A percentile compares a stretch with the other conserved stretches of the same genome.
Conservation (phyloP, 2,113 vertebrate species). For the Anguilla rostrata region DNA sequence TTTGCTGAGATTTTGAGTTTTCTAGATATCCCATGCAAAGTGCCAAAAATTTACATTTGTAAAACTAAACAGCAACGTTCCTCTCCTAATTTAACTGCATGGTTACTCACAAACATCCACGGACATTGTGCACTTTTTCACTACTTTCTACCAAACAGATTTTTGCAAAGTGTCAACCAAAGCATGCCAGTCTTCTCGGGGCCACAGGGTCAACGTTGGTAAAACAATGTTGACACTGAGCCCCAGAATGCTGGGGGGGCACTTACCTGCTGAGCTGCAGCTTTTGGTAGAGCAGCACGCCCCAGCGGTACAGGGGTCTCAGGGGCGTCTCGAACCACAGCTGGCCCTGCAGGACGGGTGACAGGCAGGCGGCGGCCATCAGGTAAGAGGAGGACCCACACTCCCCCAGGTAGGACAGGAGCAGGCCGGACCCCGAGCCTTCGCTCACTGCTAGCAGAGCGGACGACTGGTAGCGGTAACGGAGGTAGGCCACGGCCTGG, state of each 20-base stretch:
- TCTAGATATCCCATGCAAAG: no score
- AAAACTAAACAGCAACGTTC: no score
- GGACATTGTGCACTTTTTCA: no score
- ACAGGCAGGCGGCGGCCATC: slow-evolving; percentile 79
- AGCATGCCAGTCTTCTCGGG: no score
- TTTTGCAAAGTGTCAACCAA: no score
- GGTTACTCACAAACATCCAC: no score
- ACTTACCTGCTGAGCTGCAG: slow-evolving; percentile 78
- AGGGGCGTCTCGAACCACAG: slow-evolving; percentile 78
- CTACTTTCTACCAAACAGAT: no score
- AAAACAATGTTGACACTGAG: no score
- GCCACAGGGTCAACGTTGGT: no score
- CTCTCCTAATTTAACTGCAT: no score
- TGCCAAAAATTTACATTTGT: no score
- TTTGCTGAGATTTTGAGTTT: no score
- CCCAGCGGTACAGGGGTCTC: slow-evolving; percentile 73
- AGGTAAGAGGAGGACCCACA: slow-evolving; percentile 80
- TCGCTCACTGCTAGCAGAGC: slow-evolving; percentile 78
- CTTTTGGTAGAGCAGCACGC: slow-evolving; percentile 75
- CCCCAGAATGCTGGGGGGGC: neutral
- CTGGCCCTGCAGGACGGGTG: slow-evolving; percentile 79
- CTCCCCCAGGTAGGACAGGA: slow-evolving; percentile 85
- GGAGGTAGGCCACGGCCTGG: slow-evolving; percentile 76
- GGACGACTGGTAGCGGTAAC: slow-evolving; percentile 70
- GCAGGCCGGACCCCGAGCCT: slow-evolving; percentile 79